Evolutionary conservation across 2,113 vertebrate species (phyloP), one percentile per base, ranked within the genome.

Genomic region (Rhynchomys soricoides): DNA sequence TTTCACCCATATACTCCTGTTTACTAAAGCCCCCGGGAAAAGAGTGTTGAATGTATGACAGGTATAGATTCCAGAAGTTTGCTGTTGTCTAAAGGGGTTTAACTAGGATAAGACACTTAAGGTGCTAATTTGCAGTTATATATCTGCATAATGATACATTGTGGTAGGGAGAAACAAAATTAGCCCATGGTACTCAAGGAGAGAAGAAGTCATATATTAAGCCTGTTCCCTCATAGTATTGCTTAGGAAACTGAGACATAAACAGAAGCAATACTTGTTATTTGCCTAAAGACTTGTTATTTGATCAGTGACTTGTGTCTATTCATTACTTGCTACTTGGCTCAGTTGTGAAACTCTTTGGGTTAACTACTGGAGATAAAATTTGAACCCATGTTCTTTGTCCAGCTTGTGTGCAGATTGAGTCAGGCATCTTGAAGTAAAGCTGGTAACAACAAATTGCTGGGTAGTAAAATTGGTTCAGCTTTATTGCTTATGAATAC

Each of bases 401-500:
- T 91, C 11, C 50, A 93, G n/a, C 31, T 94, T 94, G 59, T 48
- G 11, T 70, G 26, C 40, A 90, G 52, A 93, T 78, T 91, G 43
- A 93, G 37, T 10, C 43, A 83, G 26, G 19, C 85, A 17, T 74
- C 8, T 88, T 95, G 64, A 70, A 93, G 79, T 15, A 94, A 81
- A 81, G 22, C 64, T 96, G 17, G 74, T 75, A 73, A 22, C 79
- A 95, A 96, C 55, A 91, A 94, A 87, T 71, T 70, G 5, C 45
- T 19, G 7, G 5, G 29, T 19, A 57, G 43, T 34, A 88, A 87
- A 92, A 88, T 40, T 94, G 10, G 2, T 79, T 94, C 24, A 90
- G n/a, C 45, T 77, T 95, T 83, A 8, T 86, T 94, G 37, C 81
- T 45, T 66, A 13, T 57, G 19, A n/a, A 31, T 86, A 17, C 8